Percentiles rank a stretch among this genome's conserved stretches.
Conservation (phyloP, 2,797 vertebrate species). For the Crotalus adamanteus region DNA sequence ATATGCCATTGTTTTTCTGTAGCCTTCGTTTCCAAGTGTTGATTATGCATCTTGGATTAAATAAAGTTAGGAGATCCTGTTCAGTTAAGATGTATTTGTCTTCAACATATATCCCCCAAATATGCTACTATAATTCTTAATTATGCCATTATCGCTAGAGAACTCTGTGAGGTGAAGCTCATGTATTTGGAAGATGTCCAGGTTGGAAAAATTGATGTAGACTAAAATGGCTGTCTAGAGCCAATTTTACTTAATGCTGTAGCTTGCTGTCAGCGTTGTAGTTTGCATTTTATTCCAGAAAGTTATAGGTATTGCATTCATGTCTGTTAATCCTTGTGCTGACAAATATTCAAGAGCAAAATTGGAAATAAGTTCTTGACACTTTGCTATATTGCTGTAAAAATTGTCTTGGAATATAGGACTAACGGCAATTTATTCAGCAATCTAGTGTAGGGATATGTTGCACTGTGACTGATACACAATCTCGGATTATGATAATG, state of each 20-base stretch:
- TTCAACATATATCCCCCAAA: neutral
- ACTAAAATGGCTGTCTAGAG: neutral
- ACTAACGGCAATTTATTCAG: neutral
- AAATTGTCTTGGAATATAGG: neutral
- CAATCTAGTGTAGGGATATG: neutral
- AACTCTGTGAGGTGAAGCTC: neutral
- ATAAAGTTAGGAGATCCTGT: neutral
- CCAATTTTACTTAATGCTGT: neutral
- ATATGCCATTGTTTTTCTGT: neutral
- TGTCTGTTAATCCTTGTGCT: neutral
- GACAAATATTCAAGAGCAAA: neutral
- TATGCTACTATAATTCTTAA: neutral
- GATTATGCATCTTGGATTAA: constrained; percentile 2
- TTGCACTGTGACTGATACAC: neutral
- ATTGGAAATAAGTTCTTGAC: neutral
- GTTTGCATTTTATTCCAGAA: neutral
- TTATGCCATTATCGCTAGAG: neutral
- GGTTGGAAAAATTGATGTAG: neutral
- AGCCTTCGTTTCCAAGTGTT: neutral
- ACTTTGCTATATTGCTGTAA: neutral
- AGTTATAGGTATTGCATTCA: neutral
- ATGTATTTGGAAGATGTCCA: neutral
- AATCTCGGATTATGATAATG: neutral
- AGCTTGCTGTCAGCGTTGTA: neutral
- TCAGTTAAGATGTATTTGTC: neutral